A percentile compares a stretch with the other conserved stretches of the same genome.
These are phyloP conservation scores for Grapholita molesta DNA, from an alignment of 1,140 invertebrate species.

Conservation along the genomic window DNA sequence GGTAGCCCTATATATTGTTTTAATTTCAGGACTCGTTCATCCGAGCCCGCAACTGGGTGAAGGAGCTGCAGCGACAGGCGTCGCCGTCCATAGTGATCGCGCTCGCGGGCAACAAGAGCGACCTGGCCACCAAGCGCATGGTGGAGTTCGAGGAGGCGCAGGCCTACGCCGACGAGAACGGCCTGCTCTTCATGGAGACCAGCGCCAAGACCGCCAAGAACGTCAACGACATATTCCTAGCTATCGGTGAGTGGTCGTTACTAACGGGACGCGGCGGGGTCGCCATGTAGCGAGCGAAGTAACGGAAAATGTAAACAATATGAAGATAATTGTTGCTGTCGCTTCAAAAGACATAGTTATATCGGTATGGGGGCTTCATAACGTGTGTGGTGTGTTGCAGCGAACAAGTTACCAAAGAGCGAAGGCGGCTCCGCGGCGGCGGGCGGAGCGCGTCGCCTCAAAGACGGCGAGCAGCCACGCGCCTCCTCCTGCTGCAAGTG, in stretches of 20 bases:
- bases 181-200: conserved; percentile 99
- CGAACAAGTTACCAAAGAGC: conserved; percentile 98
- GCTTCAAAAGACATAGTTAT: no score
- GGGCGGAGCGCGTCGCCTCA: conserved; percentile 88
- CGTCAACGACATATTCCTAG: conserved; percentile 99
- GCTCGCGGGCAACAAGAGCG: conserved; percentile 98
- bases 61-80: conserved; percentile 98
- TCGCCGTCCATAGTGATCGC: conserved; percentile 99
- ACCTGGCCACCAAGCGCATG: conserved; percentile 97
- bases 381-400: conserved; percentile 83
- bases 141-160: conserved; percentile 99
- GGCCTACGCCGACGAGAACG: conserved; percentile 99
- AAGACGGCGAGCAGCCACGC: conserved; percentile 90
- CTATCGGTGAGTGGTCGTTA: conserved; percentile 92
- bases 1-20: no score
- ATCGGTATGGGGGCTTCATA: no score
- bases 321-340: no score
- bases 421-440: conserved; percentile 88
- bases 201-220: conserved; percentile 99
- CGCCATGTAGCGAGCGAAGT: no score
- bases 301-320: no score
- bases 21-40: conserved; percentile 95
- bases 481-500: conserved; percentile 96
- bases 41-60: conserved; percentile 99
- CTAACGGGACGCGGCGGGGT: no score